Evolutionary conservation across 2,888 invertebrate species (phyloP), one percentile per base, ranked within the genome.

Genomic region (Spisula subtruncata): DNA sequence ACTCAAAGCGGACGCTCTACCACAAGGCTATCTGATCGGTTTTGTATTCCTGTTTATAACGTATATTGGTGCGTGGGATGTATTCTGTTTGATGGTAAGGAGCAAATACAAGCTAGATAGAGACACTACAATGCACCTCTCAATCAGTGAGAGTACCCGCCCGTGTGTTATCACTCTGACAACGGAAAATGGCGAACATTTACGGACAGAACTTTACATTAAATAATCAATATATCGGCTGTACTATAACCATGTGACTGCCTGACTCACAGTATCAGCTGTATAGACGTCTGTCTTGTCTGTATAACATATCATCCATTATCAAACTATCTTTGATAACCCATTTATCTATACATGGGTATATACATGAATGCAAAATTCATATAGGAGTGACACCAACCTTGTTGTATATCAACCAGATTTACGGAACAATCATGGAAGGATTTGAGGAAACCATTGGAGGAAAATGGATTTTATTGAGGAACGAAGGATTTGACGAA

Each of bases 401-500:
- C 4, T 41, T 41, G 51, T 12, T 51, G 12, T 51, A 51, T 14
- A 56, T 56, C n/a, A 60, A 60, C 12, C 51, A 51, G 51, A 8
- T 51, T 51, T 16, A 51, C 5, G 14, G 51, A 35, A 75, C 35
- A 16, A 75, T 25, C 29, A 75, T 92, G 18, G 89, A 89, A 86
- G 92, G 92, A 6, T 92, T 92, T 56, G 89, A 90, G 25, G 83
- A 81, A 66, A 86, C 82, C 10, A 83, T 92, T 12, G 92, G 87
- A 25, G 92, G 92, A 81, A 92, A 92, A 89, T 92, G 92, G 92
- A 51, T 86, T 46, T 75, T 92, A 46, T 32, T 88, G 12, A 84
- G 89, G 54, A 92, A 92, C 48, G 92, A 92, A 75, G 89, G 88
- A 0, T 92, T 92, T 35, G 92, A 92, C 75, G 92, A 92, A 20